Conservation (phyloP, 2,113 vertebrate species). For the Thalassarche chlororhynchos region DNA sequence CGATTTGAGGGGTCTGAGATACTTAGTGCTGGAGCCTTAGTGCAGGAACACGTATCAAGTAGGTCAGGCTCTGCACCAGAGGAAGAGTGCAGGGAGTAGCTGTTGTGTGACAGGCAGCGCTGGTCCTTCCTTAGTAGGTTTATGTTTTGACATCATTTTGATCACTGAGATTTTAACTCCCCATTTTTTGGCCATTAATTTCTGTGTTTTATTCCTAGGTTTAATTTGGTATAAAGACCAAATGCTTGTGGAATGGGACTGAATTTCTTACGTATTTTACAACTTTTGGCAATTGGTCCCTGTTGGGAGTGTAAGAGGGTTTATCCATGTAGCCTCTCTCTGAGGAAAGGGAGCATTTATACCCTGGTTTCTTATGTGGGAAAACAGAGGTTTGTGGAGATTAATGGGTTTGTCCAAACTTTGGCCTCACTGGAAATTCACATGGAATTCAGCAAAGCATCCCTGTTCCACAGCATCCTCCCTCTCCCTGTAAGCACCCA, state of each 20-base stretch:
- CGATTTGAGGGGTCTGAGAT: slow-evolving; percentile 62
- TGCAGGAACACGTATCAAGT: neutral
- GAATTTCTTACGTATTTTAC: neutral
- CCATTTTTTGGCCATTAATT: neutral
- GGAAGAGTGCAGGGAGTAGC: neutral
- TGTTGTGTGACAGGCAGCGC: neutral
- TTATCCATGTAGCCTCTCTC: neutral
- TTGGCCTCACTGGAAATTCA: neutral
- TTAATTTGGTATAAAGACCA: neutral
- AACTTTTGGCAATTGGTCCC: neutral
- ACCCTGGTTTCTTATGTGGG: neutral
- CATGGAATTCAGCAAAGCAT: neutral
- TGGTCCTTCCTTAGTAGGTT: neutral
- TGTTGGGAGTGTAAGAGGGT: neutral
- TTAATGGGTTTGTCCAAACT: neutral
- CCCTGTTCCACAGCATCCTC: neutral
- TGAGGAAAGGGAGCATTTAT: neutral
- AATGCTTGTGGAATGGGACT: neutral
- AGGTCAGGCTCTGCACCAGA: slow-evolving; percentile 36
- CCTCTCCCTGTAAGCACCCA: neutral
- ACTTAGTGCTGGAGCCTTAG: slow-evolving; percentile 28
- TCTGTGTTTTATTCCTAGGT: neutral
- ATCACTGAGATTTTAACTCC: neutral
- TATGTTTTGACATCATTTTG: neutral
- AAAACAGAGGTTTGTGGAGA: neutral